Conservation (phyloP, 2,888 invertebrate genomes). For the Parnassius mnemosyne region DNA sequence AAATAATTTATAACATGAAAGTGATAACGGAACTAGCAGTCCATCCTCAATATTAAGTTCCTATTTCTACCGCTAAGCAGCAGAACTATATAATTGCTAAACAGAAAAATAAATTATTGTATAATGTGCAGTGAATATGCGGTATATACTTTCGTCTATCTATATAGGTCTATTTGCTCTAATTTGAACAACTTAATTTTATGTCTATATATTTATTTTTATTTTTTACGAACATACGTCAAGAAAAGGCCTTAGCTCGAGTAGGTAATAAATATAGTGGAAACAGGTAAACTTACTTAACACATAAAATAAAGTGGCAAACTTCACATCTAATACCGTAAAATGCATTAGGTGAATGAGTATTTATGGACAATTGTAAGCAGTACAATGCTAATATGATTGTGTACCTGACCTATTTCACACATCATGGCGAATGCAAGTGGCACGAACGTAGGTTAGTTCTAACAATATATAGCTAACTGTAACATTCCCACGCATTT, state of each 20-base stretch:
- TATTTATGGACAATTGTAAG: constrained; percentile 2
- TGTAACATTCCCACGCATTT: constrained; percentile 19
- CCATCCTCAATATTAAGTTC: too few species aligned
- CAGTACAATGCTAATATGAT: constrained; percentile 4
- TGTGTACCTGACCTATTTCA: constrained; percentile 12
- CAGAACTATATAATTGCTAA: too few species aligned
- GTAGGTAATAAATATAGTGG: neutral
- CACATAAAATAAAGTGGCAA: neutral
- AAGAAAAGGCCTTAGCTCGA: neutral
- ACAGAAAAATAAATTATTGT: too few species aligned
- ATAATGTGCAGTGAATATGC: too few species aligned
- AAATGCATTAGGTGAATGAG: neutral
- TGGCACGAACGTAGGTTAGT: neutral
- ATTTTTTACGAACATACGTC: neutral
- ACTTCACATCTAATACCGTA: neutral
- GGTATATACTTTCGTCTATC: too few species aligned
- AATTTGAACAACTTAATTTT: neutral
- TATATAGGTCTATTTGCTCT: too few species aligned
- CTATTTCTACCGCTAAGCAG: too few species aligned
- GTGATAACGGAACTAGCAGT: too few species aligned
- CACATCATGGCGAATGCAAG: constrained; percentile 9
- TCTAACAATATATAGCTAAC: constrained; percentile 17
- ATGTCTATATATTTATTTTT: neutral
- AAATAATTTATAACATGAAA: too few species aligned
- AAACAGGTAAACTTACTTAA: too few species aligned